Base-by-base conservation (phyloP, 2,797 vertebrate species). In the Onychomys leucogaster region DNA sequence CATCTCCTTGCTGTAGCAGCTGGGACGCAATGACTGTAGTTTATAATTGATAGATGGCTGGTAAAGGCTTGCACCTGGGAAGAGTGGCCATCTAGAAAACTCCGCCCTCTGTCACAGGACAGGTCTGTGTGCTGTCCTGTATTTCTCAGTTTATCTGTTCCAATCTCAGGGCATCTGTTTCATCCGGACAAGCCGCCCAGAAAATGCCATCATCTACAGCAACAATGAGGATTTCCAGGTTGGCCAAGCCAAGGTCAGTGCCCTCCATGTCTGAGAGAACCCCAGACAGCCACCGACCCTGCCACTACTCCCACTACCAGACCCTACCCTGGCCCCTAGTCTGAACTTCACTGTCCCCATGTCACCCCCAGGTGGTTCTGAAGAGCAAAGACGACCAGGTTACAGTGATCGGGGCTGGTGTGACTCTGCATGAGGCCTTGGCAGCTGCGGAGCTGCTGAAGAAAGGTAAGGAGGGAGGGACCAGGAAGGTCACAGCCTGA, bases 301-400 rank as follows among this genome's bases (percentile, higher is more conserved):
- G 57, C 55, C 27, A 34, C n/a, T 43, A 0, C 29, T 19, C 6
- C 32, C 7, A 59, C 5, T 43, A 8, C 21, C 0, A 6, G 49
- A 49, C n/a, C 43, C 52, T 12, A 3, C 34, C 34, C n/a, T 10
- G 4, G 13, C 37, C 57, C 6, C 52, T 43, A 4, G 57, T 43
- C 49, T 61, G 46, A 82, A n/a, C 83, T 49, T 95, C 82, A 59
- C 46, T 25, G 29, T 5, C 37, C 16, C 49, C n/a, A 0, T 85
- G 95, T 97, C 93, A 67, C 86, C 96, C 97, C 29, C 96, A 99
- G 99, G 99, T 99, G 96, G 98, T 99, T 96, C 98, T 98, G 97
- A 99, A 99, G 98, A 99, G 98, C 98, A 99, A 99, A 97, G 99
- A 99, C 12, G 99, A 99, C 98, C 99, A 99, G 91, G 99, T 99